phyloP scores from a whole-genome alignment of 2,888 invertebrate genomes.

The Hyles lineata region DNA sequence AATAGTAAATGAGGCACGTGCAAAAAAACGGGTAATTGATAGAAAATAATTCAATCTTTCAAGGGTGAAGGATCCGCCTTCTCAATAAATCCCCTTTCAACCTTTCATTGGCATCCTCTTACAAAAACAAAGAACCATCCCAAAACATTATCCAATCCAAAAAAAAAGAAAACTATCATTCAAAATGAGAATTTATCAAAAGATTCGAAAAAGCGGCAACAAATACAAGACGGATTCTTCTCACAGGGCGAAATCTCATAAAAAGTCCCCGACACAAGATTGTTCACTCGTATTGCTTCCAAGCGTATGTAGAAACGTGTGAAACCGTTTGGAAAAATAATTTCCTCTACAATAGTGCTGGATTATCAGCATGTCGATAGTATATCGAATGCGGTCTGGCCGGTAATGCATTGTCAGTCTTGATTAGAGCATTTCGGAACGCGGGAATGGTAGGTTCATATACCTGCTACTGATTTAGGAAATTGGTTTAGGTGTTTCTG shows the following conservation, averaged over 20 bases:
- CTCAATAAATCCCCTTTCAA: too few relatives aligned
- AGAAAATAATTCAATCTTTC: too few relatives aligned
- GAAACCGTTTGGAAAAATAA: slow-evolving; percentile 59
- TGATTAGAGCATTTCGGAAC: neutral
- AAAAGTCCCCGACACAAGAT: slow-evolving; percentile 46
- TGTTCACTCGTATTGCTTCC: slow-evolving; percentile 49
- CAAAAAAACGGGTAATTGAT: too few relatives aligned
- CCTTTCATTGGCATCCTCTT: too few relatives aligned
- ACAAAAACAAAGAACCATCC: neutral
- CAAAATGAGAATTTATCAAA: slow-evolving; percentile 8
- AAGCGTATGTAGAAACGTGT: slow-evolving; percentile 46
- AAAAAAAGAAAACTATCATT: neutral
- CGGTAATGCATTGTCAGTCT: slow-evolving; percentile 10
- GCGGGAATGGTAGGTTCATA: neutral
- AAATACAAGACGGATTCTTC: slow-evolving; percentile 34
- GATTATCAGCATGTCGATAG: neutral
- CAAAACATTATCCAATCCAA: neutral
- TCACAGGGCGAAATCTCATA: slow-evolving; percentile 38
- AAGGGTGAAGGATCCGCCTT: too few relatives aligned
- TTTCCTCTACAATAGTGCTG: slow-evolving; percentile 46
- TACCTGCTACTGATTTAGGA: neutral
- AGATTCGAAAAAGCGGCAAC: slow-evolving; percentile 21
- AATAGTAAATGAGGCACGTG: too few relatives aligned
- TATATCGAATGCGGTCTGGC: neutral
- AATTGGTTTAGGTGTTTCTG: neutral